phyloP scores from a whole-genome alignment of 2,113 vertebrate species.

The Diglossa brunneiventris region DNA sequence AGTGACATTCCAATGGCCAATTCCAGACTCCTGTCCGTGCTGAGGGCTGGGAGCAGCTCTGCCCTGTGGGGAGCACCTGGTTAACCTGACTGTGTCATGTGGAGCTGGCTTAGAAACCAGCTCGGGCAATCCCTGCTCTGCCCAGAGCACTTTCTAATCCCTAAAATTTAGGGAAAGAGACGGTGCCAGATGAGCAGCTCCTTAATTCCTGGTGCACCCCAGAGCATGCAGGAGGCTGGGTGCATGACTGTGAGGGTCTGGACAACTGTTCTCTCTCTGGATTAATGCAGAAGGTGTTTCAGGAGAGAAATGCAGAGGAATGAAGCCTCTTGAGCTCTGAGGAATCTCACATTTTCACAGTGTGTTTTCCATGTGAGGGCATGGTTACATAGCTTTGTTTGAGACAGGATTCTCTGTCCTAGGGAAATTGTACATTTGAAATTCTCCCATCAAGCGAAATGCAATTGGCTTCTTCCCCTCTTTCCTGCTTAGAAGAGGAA shows the following conservation, averaged over 20 bases:
- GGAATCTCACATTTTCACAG: not conserved
- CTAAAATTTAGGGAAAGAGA: not conserved
- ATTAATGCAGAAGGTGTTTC: not conserved
- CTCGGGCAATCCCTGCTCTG: not conserved
- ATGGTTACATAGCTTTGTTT: not conserved
- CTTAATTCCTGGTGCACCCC: not conserved
- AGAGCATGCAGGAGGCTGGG: not conserved
- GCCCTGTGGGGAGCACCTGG: not conserved
- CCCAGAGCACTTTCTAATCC: not conserved
- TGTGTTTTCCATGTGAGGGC: not conserved
- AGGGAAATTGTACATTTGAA: not conserved
- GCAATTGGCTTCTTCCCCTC: not conserved
- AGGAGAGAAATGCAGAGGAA: not conserved
- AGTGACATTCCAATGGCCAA: not conserved
- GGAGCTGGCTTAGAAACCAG: not conserved
- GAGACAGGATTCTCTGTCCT: not conserved
- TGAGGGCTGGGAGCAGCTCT: not conserved
- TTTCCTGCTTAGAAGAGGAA: not conserved
- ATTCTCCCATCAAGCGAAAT: constrained; percentile 6
- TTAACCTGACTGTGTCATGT: not conserved
- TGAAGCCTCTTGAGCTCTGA: not conserved
- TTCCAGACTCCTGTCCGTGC: not conserved
- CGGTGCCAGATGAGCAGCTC: not conserved
- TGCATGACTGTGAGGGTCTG: not conserved
- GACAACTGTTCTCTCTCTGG: not conserved